phyloP scores from a whole-genome alignment of 2,113 vertebrate genomes.

The Brienomyrus brachyistius region DNA sequence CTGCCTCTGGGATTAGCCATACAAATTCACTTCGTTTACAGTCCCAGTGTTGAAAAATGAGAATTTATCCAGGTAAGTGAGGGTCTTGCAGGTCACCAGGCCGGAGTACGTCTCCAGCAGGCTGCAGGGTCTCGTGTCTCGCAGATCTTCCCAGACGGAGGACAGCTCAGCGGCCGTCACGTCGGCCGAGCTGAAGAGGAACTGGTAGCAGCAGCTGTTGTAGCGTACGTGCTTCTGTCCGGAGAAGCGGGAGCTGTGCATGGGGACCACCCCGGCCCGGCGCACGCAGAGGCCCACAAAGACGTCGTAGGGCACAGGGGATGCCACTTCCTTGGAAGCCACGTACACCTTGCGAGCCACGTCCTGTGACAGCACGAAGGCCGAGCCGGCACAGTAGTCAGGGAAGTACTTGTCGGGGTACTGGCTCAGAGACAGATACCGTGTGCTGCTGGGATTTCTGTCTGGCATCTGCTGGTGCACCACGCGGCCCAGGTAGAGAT shows the following conservation, averaged over 20 bases:
- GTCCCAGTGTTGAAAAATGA: constrained; percentile 46
- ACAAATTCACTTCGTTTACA: constrained; percentile 24
- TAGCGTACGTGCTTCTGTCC: constrained; percentile 74
- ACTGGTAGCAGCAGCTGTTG: constrained; percentile 82
- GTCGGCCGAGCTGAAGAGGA: constrained; percentile 76
- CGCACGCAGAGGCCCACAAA: constrained; percentile 77
- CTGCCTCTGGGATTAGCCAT: neutral
- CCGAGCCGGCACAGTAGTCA: constrained; percentile 70
- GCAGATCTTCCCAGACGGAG: constrained; percentile 69
- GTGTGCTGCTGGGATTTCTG: constrained; percentile 56
- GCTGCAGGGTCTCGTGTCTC: constrained; percentile 53
- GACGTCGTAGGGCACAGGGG: constrained; percentile 56
- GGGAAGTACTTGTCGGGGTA: constrained; percentile 71
- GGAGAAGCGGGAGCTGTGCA: constrained; percentile 78
- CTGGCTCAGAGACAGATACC: constrained; percentile 56
- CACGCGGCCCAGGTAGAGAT: constrained; percentile 74
- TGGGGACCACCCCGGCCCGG: constrained; percentile 66
- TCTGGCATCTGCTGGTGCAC: constrained; percentile 64
- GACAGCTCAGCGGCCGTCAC: constrained; percentile 54
- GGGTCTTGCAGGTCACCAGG: constrained; percentile 75
- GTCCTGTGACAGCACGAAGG: constrained; percentile 76
- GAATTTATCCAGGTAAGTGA: constrained; percentile 78
- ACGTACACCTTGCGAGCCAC: constrained; percentile 75
- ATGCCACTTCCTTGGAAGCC: constrained; percentile 48
- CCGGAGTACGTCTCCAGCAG: constrained; percentile 77